Percentiles rank a stretch among this genome's conserved stretches.
These are phyloP conservation scores for Philopotamus ludificatus DNA, from an alignment of 1,140 invertebrate species.

Conservation along the genomic window DNA sequence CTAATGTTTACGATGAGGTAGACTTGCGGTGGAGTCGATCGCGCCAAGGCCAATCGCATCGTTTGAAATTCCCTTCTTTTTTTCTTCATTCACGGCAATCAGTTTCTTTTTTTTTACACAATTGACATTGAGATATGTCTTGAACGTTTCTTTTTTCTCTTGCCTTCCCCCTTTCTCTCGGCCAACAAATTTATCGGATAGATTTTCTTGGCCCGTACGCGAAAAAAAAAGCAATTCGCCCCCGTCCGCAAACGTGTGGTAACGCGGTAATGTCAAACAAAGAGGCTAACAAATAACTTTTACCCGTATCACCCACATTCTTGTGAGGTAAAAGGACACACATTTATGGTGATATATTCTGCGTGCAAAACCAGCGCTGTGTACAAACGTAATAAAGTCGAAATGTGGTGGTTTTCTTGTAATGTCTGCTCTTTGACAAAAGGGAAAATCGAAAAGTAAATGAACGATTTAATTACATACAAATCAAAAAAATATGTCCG, in stretches of 20 bases:
- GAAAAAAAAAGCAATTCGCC: conserved; percentile 8
- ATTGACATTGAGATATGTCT: no score
- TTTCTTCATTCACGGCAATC: no score
- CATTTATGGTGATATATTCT: not conserved
- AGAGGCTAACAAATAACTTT: conserved; percentile 12
- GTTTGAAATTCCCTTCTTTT: no score
- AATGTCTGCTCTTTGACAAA: not conserved
- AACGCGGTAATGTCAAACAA: conserved; percentile 10
- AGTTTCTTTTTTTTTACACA: no score
- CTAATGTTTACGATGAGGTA: no score
- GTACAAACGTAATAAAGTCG: not conserved
- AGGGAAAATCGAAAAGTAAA: no score
- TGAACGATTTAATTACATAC: no score
- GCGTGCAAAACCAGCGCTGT: not conserved
- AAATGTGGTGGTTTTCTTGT: not conserved
- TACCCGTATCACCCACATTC: conserved; percentile 4
- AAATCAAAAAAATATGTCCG: no score
- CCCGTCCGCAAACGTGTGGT: conserved; percentile 4
- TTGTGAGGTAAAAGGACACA: not conserved
- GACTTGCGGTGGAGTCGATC: no score
- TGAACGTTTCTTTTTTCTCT: no score
- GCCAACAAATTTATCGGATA: not conserved
- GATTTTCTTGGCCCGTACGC: not conserved
- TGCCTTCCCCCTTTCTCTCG: not conserved
- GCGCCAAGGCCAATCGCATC: no score